Evolutionary conservation across 64 coral and sea anemone genomes (phyloP).

Genomic region (Montipora foliosa): DNA sequence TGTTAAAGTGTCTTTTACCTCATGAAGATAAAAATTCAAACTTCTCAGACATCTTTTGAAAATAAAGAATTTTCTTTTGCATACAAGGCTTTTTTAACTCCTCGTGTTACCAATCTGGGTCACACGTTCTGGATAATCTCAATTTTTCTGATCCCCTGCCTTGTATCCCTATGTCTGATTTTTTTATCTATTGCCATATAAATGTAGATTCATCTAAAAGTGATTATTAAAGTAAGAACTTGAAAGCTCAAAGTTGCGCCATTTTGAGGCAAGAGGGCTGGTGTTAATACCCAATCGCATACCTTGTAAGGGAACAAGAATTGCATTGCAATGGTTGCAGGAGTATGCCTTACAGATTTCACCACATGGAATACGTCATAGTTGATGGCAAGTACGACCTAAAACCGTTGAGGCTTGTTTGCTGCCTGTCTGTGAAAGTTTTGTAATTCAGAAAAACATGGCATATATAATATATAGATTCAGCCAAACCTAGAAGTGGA

Average conservation of each 20-base stretch:
- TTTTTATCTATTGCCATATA: background rate
- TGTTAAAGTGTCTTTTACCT: background rate
- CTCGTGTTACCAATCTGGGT: background rate
- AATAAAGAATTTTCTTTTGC: background rate
- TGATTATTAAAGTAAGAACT: background rate
- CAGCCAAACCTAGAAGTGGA: too few relatives aligned
- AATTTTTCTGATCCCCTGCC: background rate
- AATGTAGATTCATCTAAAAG: background rate
- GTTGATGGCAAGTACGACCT: background rate
- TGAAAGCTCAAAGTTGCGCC: background rate
- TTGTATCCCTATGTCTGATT: background rate
- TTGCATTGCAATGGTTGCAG: background rate
- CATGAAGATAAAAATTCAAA: background rate
- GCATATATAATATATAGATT: background rate
- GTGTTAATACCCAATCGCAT: background rate
- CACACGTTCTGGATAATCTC: background rate
- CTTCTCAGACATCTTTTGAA: background rate
- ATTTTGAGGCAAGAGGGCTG: background rate
- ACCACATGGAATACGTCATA: background rate
- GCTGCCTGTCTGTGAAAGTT: background rate
- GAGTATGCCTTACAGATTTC: background rate
- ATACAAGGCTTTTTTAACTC: background rate
- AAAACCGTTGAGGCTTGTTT: background rate
- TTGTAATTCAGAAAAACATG: background rate
- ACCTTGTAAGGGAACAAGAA: background rate